A percentile compares a stretch with the other conserved stretches of the same genome.
Conservation (phyloP, 2,888 invertebrate genomes). For the Rhamnusium bicolor region DNA sequence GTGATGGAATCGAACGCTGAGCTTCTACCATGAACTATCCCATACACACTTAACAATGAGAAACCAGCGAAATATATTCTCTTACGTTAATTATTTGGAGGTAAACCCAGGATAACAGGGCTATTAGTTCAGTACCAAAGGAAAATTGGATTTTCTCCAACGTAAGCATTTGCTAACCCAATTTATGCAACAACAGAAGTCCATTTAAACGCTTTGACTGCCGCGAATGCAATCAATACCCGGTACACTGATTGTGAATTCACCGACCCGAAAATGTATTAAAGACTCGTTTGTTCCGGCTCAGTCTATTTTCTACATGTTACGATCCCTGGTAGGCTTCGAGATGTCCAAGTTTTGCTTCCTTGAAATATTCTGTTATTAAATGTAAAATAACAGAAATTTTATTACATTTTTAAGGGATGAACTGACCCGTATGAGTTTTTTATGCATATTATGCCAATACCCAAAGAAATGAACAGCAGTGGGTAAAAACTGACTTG, state of each 20-base stretch:
- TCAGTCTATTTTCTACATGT: background rate
- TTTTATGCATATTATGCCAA: no score
- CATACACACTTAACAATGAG: background rate
- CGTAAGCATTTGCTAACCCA: conserved; percentile 7
- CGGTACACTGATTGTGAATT: conserved; percentile 6
- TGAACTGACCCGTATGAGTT: no score
- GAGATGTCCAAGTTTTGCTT: no score
- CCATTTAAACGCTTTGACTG: conserved; percentile 14
- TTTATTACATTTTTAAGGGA: no score
- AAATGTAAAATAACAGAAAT: no score
- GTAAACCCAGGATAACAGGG: background rate
- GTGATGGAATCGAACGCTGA: background rate
- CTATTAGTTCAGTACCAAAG: background rate
- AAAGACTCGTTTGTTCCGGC: background rate
- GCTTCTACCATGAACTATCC: background rate
- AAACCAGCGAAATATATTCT: conserved; percentile 3
- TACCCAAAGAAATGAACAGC: no score
- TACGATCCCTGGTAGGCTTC: background rate
- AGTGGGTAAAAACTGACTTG: no score
- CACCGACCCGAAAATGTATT: background rate
- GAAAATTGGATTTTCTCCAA: conserved; percentile 10
- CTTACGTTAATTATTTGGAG: conserved; percentile 17
- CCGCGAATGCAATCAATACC: conserved; percentile 17
- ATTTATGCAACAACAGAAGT: conserved; percentile 30
- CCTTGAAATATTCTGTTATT: no score